Percentiles rank a stretch among this genome's conserved stretches.
These are phyloP conservation scores for Megastigmus dorsalis DNA, from an alignment of 2,888 invertebrate genomes.

Conservation along the genomic window DNA sequence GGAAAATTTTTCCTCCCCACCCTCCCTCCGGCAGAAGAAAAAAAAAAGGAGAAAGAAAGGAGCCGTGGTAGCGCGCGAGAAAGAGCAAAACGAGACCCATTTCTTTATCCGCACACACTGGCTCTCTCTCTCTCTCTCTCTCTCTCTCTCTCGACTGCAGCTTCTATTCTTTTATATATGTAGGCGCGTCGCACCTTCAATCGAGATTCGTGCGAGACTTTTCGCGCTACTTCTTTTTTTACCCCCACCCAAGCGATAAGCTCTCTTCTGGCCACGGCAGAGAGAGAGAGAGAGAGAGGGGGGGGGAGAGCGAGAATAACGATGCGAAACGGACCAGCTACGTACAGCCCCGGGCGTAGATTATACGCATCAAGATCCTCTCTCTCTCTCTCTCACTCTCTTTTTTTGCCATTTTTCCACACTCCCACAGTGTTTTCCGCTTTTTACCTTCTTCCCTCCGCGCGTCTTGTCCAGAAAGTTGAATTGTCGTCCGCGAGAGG, in stretches of 20 bases:
- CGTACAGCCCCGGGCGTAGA: conserved; percentile 29
- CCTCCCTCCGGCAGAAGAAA: not conserved
- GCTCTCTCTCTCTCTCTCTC: no score
- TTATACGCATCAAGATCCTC: conserved; percentile 47
- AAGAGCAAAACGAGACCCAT: conserved; percentile 17
- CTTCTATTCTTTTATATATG: conserved; percentile 13
- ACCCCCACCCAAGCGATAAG: conserved; percentile 51
- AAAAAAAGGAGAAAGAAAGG: not conserved
- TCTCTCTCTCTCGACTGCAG: no score
- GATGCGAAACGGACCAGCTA: conserved; percentile 22
- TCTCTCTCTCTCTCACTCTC: not conserved
- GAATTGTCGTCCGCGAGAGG: conserved; percentile 54
- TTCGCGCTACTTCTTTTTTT: conserved; percentile 20
- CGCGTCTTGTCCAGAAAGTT: conserved; percentile 53
- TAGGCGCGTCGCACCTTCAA: conserved; percentile 6
- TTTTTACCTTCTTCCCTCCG: not conserved
- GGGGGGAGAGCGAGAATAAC: conserved; percentile 46
- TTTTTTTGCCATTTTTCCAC: conserved; percentile 11
- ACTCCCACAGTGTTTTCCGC: conserved; percentile 19
- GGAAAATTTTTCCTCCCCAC: not conserved
- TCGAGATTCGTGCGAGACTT: conserved; percentile 10
- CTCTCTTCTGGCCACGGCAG: conserved; percentile 1
- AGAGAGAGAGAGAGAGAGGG: no score
- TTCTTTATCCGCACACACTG: no score
- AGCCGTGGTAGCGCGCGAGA: not conserved